Percentiles rank a stretch among this genome's conserved stretches.
These are phyloP conservation scores for Capra hircus DNA, from an alignment of 2,113 vertebrate species.

Conservation along the genomic window DNA sequence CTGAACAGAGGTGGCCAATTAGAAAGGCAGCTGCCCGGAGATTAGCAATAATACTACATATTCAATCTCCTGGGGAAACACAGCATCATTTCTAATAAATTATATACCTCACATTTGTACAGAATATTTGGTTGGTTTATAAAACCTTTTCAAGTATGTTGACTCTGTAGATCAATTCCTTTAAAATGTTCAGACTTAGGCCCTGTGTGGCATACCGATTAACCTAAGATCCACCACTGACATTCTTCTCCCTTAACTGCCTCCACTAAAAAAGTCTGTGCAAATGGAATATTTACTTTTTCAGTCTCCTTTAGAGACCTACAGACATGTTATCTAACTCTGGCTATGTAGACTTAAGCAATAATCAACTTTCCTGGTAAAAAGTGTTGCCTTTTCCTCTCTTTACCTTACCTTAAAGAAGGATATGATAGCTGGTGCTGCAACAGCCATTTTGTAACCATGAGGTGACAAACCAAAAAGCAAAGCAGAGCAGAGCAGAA, in stretches of 20 bases:
- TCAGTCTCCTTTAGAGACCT: background rate
- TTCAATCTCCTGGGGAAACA: conserved; percentile 40
- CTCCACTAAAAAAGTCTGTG: background rate
- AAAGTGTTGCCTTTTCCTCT: background rate
- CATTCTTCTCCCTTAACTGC: background rate
- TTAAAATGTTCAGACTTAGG: background rate
- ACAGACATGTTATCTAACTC: background rate
- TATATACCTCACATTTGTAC: background rate
- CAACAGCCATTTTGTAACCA: background rate
- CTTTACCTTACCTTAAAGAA: background rate
- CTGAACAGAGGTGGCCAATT: conserved; percentile 56
- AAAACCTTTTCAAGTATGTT: conserved; percentile 26
- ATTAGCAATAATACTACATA: conserved; percentile 23
- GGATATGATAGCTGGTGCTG: background rate
- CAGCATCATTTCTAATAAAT: conserved; percentile 41
- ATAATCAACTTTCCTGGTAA: background rate
- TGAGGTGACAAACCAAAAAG: background rate
- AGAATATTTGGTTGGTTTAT: background rate
- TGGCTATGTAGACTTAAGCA: background rate
- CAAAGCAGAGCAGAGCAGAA: background rate
- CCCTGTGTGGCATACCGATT: background rate
- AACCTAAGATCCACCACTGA: background rate
- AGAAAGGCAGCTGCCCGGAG: conserved; percentile 2
- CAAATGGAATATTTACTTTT: background rate
- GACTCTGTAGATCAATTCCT: background rate